Conservation (phyloP, 2,797 vertebrate species). For the Diglossa cyanea region DNA sequence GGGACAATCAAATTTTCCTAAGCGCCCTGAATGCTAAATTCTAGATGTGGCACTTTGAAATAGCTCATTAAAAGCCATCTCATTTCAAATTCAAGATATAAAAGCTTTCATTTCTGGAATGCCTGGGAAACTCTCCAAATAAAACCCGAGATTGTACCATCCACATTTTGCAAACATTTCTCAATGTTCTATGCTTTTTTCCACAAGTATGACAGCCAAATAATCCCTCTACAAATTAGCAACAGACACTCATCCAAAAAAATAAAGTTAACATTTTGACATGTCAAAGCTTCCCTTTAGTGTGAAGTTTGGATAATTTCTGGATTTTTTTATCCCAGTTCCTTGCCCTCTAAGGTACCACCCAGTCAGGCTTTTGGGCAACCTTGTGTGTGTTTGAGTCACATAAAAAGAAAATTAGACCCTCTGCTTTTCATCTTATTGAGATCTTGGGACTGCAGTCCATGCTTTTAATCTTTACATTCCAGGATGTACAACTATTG, state of each 20-base stretch:
- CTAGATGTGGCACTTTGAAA: not conserved
- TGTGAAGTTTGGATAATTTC: not conserved
- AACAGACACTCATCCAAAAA: not conserved
- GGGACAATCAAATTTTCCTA: not conserved
- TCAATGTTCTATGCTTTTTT: not conserved
- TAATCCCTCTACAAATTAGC: slow-evolving; percentile 25
- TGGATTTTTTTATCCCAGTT: not conserved
- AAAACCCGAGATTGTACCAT: slow-evolving; percentile 1
- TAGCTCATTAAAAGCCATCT: not conserved
- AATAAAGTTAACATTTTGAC: not conserved
- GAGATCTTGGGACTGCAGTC: not conserved
- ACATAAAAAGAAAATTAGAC: not conserved
- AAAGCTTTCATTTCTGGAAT: slow-evolving; percentile 10
- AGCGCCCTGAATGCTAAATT: not conserved
- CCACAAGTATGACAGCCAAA: not conserved
- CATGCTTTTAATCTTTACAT: not conserved
- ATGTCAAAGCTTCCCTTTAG: not conserved
- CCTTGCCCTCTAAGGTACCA: not conserved
- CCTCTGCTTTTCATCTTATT: not conserved
- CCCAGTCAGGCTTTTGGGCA: not conserved
- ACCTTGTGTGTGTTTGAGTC: not conserved
- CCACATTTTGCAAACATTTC: slow-evolving; percentile 10
- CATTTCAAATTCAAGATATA: not conserved
- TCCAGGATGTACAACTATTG: not conserved
- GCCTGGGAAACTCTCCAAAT: slow-evolving; percentile 42